Percentiles rank a stretch among this genome's conserved stretches.
These are phyloP conservation scores for Dugesia japonica DNA, from an alignment of 2,888 invertebrate species.

Conservation along the genomic window DNA sequence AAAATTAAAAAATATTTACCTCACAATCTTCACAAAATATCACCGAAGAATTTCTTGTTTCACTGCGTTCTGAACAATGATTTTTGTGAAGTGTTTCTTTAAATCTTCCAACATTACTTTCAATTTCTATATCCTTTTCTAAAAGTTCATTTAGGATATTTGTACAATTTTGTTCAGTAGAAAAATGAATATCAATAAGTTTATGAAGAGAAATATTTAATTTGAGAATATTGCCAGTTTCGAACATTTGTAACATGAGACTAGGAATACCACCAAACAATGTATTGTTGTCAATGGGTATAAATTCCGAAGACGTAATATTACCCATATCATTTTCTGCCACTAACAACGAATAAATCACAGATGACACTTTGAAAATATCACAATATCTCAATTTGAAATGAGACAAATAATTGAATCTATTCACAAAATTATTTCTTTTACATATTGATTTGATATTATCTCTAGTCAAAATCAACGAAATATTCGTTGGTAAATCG, in stretches of 20 bases:
- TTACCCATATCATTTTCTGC: not conserved
- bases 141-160: not conserved
- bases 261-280: not conserved
- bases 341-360: not conserved
- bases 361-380: constrained; percentile 2
- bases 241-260: not conserved
- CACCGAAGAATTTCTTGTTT: not conserved
- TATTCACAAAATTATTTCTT: not conserved
- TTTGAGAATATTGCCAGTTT: not conserved
- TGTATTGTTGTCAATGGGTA: not conserved
- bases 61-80: not conserved
- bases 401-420: not conserved
- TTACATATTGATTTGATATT: not conserved
- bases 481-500: not conserved
- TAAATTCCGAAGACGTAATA: not conserved
- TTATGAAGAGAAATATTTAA: not conserved
- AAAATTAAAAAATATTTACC: not conserved
- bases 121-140: not conserved
- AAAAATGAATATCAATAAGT: not conserved
- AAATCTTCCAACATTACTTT: not conserved
- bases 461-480: constrained; percentile 6
- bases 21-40: constrained; percentile 9
- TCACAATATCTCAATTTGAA: not conserved
- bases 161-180: not conserved
- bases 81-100: not conserved